Evolutionary conservation across 2,797 vertebrate genomes (phyloP).

Genomic region (Chelonia mydas): DNA sequence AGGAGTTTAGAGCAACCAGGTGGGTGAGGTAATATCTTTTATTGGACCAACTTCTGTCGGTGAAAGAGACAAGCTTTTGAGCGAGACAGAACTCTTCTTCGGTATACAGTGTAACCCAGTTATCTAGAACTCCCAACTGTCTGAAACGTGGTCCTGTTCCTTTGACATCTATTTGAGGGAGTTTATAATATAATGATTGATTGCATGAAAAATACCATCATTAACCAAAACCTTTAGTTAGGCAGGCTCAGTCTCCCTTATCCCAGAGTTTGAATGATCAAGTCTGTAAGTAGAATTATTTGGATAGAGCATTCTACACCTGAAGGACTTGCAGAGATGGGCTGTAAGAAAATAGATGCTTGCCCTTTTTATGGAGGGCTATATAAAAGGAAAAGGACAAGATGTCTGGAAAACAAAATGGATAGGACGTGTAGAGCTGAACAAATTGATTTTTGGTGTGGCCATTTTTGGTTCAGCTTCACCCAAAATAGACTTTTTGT

Average conservation of each 20-base stretch:
- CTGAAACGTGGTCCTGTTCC: background rate
- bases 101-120: background rate
- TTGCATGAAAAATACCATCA: background rate
- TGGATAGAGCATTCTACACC: background rate
- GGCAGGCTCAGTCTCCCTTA: background rate
- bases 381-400: background rate
- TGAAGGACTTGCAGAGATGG: background rate
- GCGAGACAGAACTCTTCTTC: background rate
- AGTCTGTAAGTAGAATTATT: background rate
- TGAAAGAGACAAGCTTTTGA: background rate
- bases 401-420: background rate
- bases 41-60: background rate
- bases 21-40: background rate
- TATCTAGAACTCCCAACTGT: background rate
- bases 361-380: background rate
- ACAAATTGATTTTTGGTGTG: background rate
- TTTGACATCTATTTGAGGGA: background rate
- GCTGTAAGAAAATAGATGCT: background rate
- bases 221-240: background rate
- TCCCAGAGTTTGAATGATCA: background rate
- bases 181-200: background rate
- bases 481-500: background rate
- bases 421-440: background rate
- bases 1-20: background rate
- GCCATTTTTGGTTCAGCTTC: background rate